Evolutionary conservation across 2,113 vertebrate species (phyloP).

Genomic region (Scalopus aquaticus): DNA sequence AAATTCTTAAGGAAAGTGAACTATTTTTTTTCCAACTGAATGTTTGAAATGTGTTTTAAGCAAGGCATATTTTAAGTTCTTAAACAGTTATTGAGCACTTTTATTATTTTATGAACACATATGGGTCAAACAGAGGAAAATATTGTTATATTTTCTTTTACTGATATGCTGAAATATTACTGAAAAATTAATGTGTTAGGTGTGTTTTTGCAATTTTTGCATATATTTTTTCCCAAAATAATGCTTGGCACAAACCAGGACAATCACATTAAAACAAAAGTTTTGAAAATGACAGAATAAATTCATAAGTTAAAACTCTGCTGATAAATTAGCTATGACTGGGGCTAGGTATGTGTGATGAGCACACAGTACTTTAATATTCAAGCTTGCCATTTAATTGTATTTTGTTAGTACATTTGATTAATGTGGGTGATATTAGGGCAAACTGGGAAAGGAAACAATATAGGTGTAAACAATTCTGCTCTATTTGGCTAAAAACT

Average conservation of each 20-base stretch:
- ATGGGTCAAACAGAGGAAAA: background rate
- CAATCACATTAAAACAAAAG: background rate
- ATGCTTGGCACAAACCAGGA: background rate
- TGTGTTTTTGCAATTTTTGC: background rate
- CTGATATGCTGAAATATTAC: background rate
- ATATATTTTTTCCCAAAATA: background rate
- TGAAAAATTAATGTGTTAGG: background rate
- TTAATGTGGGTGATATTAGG: conserved; percentile 61
- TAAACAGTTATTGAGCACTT: background rate
- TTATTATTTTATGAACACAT: background rate
- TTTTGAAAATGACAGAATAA: background rate
- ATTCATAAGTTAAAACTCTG: conserved; percentile 52
- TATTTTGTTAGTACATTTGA: conserved; percentile 65
- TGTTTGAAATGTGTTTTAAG: background rate
- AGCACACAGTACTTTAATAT: conserved; percentile 42
- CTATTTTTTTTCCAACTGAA: background rate
- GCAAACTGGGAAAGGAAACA: conserved; percentile 63
- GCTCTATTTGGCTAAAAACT: conserved; percentile 63
- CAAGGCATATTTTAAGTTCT: background rate
- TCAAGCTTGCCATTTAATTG: conserved; percentile 68
- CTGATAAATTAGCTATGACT: background rate
- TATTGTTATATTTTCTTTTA: background rate
- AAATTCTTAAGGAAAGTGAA: background rate
- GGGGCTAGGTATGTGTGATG: background rate
- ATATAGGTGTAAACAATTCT: conserved; percentile 57